These are phyloP conservation scores for Bubo bubo DNA, from an alignment of 2,113 vertebrate species.

Conservation along the genomic window DNA sequence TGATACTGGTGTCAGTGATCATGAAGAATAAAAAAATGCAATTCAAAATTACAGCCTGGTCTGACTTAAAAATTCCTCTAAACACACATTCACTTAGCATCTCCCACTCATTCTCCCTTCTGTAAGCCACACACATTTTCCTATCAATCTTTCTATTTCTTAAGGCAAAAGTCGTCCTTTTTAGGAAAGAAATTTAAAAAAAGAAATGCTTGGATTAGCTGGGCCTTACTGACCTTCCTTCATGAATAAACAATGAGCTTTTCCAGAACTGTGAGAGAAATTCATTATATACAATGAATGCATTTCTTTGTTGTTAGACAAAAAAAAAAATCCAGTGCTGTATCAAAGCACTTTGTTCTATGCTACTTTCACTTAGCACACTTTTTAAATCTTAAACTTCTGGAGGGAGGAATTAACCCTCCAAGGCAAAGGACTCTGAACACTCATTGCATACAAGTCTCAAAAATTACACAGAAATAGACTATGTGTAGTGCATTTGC, in stretches of 20 bases:
- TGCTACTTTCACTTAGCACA: neutral
- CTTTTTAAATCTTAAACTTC: neutral
- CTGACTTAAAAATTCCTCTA: neutral
- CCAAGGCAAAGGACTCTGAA: neutral
- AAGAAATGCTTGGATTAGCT: neutral
- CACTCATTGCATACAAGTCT: neutral
- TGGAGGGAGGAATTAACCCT: neutral
- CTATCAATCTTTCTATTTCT: neutral
- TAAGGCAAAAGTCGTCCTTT: neutral
- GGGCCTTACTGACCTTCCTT: neutral
- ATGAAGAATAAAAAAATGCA: neutral
- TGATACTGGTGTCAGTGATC: neutral
- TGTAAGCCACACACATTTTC: neutral
- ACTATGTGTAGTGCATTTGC: neutral
- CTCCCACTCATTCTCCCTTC: neutral
- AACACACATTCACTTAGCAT: neutral
- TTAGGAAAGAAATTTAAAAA: neutral
- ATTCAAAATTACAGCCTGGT: neutral
- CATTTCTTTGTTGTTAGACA: neutral
- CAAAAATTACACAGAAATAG: neutral
- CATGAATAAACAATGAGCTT: constrained; percentile 48
- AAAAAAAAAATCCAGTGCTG: neutral
- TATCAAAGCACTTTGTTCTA: constrained; percentile 43
- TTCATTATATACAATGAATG: constrained; percentile 28
- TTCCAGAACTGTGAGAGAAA: constrained; percentile 31